A percentile compares a stretch with the other conserved stretches of the same genome.
These are phyloP conservation scores for Phocoena sinus DNA, from an alignment of 2,113 vertebrate species.

Conservation along the genomic window DNA sequence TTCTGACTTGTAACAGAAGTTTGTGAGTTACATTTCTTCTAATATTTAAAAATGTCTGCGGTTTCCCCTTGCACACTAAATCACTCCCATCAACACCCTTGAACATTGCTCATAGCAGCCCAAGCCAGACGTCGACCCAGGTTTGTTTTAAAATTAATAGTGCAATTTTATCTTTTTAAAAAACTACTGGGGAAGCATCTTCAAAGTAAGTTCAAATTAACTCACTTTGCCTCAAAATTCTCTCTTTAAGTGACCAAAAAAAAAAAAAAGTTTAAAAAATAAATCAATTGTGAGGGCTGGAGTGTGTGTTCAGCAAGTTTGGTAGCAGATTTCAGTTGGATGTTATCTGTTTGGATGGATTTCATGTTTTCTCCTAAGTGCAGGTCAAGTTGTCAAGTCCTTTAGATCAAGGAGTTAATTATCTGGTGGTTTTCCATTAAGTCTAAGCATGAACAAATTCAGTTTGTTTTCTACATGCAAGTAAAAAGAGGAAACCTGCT, in stretches of 20 bases:
- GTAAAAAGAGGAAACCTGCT: not conserved
- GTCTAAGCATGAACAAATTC: conserved; percentile 12
- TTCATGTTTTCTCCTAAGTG: not conserved
- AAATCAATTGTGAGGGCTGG: not conserved
- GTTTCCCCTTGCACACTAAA: conserved; percentile 11
- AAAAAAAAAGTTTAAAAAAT: not conserved
- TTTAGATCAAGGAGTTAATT: conserved; percentile 18
- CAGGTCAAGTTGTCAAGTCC: not conserved
- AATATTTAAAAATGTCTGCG: conserved; percentile 20
- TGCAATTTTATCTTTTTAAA: not conserved
- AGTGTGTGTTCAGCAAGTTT: not conserved
- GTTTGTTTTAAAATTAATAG: not conserved
- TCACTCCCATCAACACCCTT: accelerated
- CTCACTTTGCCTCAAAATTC: not conserved
- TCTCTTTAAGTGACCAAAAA: not conserved
- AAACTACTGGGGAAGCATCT: conserved; percentile 12
- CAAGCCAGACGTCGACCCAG: not conserved
- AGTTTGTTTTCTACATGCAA: not conserved
- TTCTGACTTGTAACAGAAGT: not conserved
- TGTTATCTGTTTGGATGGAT: conserved; percentile 22
- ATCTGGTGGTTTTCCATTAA: not conserved
- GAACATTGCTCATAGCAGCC: not conserved
- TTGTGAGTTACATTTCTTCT: not conserved
- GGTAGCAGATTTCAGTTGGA: not conserved
- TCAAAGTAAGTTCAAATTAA: not conserved